Percentiles rank a stretch among this genome's conserved stretches.
These are phyloP conservation scores for Aplochiton taeniatus DNA, from an alignment of 2,797 vertebrate genomes.

Conservation along the genomic window DNA sequence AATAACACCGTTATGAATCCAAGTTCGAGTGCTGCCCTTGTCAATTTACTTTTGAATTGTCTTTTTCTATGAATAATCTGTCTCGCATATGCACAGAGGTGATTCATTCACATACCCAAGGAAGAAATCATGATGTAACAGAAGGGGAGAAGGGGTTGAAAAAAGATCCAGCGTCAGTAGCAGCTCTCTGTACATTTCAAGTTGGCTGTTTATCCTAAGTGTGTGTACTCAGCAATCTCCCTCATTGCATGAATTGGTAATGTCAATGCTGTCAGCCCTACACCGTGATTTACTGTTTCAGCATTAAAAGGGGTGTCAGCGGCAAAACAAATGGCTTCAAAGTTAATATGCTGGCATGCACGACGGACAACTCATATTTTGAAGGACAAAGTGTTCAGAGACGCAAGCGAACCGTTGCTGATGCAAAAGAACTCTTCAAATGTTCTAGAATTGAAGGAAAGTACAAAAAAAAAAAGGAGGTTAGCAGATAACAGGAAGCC, in stretches of 20 bases:
- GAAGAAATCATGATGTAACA: conserved; percentile 29
- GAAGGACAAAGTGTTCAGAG: conserved; percentile 52
- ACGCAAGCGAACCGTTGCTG: conserved; percentile 37
- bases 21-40: too few relatives aligned
- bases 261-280: conserved; percentile 58
- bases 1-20: too few relatives aligned
- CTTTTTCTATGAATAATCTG: not conserved
- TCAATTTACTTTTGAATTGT: not conserved
- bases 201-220: conserved; percentile 36
- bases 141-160: conserved; percentile 4
- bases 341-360: conserved; percentile 54
- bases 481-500: too few relatives aligned
- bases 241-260: conserved; percentile 67
- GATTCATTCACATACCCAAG: conserved; percentile 40
- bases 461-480: not conserved
- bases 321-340: conserved; percentile 60
- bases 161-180: conserved; percentile 21
- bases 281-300: conserved; percentile 68
- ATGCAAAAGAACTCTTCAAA: conserved; percentile 23
- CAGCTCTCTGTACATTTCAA: conserved; percentile 40
- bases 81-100: not conserved
- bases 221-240: conserved; percentile 60
- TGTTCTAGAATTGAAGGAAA: conserved; percentile 24
- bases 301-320: conserved; percentile 68
- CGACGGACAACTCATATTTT: conserved; percentile 43